Percentiles rank a stretch among this genome's conserved stretches.
phyloP scores from a whole-genome alignment of 2,888 invertebrate species.

The Drosophila fulvimacula region DNA sequence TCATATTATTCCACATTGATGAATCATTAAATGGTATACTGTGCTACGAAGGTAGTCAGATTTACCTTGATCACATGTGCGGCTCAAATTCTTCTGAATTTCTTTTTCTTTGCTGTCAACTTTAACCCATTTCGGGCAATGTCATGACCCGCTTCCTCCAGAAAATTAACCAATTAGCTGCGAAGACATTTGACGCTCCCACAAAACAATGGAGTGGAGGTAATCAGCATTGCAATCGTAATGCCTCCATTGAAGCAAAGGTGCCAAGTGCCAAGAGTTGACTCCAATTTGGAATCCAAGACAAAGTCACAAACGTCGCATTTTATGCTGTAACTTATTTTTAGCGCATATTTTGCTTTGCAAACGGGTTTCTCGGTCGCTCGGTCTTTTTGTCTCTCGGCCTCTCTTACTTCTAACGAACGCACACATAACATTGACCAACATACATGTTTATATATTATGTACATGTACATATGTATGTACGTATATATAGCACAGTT shows the following conservation, averaged over 20 bases:
- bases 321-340: constrained; percentile 74
- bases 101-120: background rate
- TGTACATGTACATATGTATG: too few species aligned
- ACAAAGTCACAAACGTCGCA: constrained; percentile 28
- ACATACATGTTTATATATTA: constrained; percentile 7
- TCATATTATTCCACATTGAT: too few species aligned
- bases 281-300: constrained; percentile 51
- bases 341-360: constrained; percentile 61
- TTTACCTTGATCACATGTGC: background rate
- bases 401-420: constrained; percentile 45
- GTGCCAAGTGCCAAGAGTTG: constrained; percentile 33
- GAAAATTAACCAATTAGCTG: constrained; percentile 51
- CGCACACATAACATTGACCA: constrained; percentile 17
- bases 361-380: constrained; percentile 68
- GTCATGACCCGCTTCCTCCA: background rate
- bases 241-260: constrained; percentile 29
- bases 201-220: constrained; percentile 48
- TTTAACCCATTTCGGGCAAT: constrained; percentile 7
- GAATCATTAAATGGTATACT: background rate
- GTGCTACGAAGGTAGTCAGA: too few species aligned
- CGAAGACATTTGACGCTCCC: constrained; percentile 13
- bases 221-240: constrained; percentile 27
- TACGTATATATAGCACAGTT: constrained; percentile 9
- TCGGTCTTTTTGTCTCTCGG: constrained; percentile 34
- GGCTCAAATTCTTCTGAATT: background rate